phyloP scores from a whole-genome alignment of 2,113 vertebrate species.

The Empidonax traillii region DNA sequence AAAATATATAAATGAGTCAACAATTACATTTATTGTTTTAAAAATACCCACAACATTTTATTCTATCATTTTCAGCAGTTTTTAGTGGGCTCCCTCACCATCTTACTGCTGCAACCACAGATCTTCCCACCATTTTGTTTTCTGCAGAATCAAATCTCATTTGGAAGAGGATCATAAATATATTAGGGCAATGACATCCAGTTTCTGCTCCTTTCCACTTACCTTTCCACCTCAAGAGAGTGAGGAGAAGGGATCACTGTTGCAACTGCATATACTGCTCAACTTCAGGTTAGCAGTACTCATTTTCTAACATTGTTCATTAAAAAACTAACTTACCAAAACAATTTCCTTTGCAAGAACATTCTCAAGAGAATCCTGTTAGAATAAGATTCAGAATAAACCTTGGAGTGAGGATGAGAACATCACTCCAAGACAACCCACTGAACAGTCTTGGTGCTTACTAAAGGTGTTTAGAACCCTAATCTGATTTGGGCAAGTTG shows the following conservation, averaged over 20 bases:
- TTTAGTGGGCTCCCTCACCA: not conserved
- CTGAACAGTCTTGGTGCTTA: not conserved
- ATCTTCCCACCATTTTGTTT: not conserved
- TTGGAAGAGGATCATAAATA: not conserved
- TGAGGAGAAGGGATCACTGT: not conserved
- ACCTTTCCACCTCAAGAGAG: not conserved
- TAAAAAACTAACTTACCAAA: not conserved
- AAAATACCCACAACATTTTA: not conserved
- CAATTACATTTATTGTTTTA: not conserved
- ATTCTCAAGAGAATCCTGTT: not conserved
- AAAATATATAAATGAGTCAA: constrained; percentile 16
- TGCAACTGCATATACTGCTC: not conserved
- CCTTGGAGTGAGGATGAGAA: not conserved
- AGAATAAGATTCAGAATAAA: not conserved
- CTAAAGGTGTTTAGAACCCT: not conserved
- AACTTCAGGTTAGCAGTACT: not conserved
- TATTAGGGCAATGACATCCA: too few relatives aligned
- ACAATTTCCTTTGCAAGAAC: not conserved
- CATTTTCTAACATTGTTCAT: not conserved
- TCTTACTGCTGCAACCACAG: not conserved
- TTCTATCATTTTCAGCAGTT: not conserved
- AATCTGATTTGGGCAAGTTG: not conserved
- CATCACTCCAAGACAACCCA: not conserved
- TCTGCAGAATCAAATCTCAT: not conserved
- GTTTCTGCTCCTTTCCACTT: not conserved